Conservation (phyloP, 2,888 invertebrate genomes). For the Metacarcinus magister region DNA sequence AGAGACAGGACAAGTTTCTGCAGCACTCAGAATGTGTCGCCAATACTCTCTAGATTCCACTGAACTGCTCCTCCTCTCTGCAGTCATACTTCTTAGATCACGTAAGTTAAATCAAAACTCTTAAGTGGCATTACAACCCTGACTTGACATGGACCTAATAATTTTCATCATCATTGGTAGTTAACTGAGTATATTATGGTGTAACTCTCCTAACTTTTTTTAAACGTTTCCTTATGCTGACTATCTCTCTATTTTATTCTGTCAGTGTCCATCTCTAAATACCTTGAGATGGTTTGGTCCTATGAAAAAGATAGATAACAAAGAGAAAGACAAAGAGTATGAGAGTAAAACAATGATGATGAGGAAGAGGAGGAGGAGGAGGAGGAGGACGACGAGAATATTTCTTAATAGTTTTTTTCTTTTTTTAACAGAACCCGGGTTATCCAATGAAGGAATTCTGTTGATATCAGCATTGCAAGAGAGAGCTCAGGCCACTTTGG, state of each 20-base stretch:
- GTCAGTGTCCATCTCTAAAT: too few relatives aligned
- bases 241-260: too few relatives aligned
- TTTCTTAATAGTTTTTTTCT: not conserved
- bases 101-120: constrained; percentile 52
- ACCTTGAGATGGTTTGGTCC: too few relatives aligned
- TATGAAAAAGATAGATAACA: too few relatives aligned
- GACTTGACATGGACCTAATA: not conserved
- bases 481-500: constrained; percentile 74
- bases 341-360: too few relatives aligned
- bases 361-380: too few relatives aligned
- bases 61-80: constrained; percentile 69
- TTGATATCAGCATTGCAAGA: constrained; percentile 71
- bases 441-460: constrained; percentile 68
- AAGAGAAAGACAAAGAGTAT: too few relatives aligned
- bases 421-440: constrained; percentile 67
- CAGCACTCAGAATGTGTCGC: constrained; percentile 68
- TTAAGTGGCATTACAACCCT: not conserved
- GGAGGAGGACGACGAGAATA: not conserved
- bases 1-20: constrained; percentile 55
- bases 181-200: not conserved
- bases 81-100: constrained; percentile 72
- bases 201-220: not conserved
- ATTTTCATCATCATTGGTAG: not conserved
- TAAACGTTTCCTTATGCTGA: too few relatives aligned
- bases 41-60: constrained; percentile 72